Base-by-base conservation (phyloP, 2,888 invertebrate genomes). In the Tridacna gigas region DNA sequence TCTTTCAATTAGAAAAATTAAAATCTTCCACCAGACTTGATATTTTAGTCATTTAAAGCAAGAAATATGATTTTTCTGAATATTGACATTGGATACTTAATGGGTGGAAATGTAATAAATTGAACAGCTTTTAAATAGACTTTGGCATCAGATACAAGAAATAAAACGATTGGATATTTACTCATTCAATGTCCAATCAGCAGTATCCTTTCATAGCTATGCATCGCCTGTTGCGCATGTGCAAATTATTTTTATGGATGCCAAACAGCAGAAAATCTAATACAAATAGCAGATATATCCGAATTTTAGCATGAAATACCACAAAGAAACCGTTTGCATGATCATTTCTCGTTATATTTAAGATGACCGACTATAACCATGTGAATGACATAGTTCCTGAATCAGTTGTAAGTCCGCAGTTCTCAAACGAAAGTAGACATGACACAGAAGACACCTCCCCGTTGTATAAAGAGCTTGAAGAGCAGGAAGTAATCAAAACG, bases 401-500 rank as follows among this genome's bases (percentile, higher is more conserved):
- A 3, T 26, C 71, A 13, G 12, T 51, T 51, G 71, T 51, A 71
- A 26, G 51, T 13, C 51, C 12, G 45, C 26, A 28, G 22, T 71
- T 71, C 51, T 51, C 51, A 51, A 48, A 71, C 25, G 71, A 71
- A 71, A 71, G 28, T 22, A 51, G 71, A 51, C 12, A 71, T 22
- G 26, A 22, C 28, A 61, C n/a, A 56, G 45, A 25, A 60, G 84
- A 84, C 82, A 75, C 75, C 83, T 84, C 87, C 85, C 89, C 86
- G 82, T 85, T 84, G 66, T 73, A 79, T 48, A n/a, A n/a, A n/a
- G 61, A 63, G 26, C 18, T 13, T 63, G 48, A 45, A 71, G 80
- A 84, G 80, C 89, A 89, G 90, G 90, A 90, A 90, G 90, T 90
- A 89, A 89, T 89, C 89, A 89, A 87, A 82, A 77, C 75, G 80